Evolutionary conservation across 1,140 invertebrate genomes (phyloP), one percentile per base, ranked within the genome.

Genomic region (Mylabris phalerata): DNA sequence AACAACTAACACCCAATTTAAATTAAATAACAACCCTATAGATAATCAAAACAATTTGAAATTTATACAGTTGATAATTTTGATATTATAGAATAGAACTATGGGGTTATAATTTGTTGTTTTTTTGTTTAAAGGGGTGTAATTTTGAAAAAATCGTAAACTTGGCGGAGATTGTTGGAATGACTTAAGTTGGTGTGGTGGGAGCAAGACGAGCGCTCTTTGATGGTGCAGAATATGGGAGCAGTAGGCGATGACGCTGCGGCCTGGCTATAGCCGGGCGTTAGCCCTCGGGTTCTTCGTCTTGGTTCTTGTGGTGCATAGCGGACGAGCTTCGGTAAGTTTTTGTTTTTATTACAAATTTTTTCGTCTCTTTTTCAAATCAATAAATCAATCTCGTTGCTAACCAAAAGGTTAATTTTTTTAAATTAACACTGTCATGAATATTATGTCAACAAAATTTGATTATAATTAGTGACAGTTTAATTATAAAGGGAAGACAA

Each of bases 181-280:
- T 54, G 50, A 52, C 63, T 67, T 62, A 61, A 65, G 58, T 61
- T 39, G 43, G n/a, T 9, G 40, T 54, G 59, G 69, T 67, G 67
- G 71, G 71, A 63, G 61, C 51, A 57, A 50, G 47, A 41, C 50
- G 57, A 62, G 55, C 63, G 49, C 60, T 56, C 59, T 61, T 50
- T 54, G 60, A 60, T 61, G 63, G 67, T 60, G 55, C 57, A 64
- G 66, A 71, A 69, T 63, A 71, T 71, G 71, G 32, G 65, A 66
- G 62, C 71, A 74, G 72, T 74, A 68, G 67, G 69, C 72, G 60
- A 73, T 74, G 70, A 67, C 69, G 71, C 69, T 65, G 69, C 71
- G 70, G 65, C 64, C 63, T 65, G 68, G 70, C 65, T 67, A 66
- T 66, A 70, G 71, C 68, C 68, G 70, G 70, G 64, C 67, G 61